Conservation (phyloP, 53 echinoderm and acorn worm species). For the Paelopatides confundens region DNA sequence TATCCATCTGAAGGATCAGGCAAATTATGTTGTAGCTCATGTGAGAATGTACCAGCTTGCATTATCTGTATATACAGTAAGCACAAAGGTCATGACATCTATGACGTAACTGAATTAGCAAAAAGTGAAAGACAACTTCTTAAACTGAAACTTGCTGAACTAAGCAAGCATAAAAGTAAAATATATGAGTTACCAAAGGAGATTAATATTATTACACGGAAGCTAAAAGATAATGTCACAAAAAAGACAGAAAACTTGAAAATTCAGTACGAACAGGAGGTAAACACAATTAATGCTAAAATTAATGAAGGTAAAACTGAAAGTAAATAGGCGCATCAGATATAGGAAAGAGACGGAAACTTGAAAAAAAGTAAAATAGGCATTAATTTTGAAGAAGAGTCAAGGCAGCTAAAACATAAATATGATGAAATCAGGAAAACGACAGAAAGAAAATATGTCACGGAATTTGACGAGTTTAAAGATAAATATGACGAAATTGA, state of each 20-base stretch:
- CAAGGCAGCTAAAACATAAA: not conserved
- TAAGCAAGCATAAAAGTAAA: not conserved
- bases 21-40: not conserved
- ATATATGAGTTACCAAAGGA: not conserved
- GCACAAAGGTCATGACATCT: constrained; percentile 14
- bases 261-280: not conserved
- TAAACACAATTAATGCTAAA: not conserved
- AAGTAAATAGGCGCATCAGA: not conserved
- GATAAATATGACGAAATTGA: not conserved
- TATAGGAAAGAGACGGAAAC: not conserved
- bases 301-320: not conserved
- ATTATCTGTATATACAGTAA: not conserved
- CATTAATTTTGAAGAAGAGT: not conserved
- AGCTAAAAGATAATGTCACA: not conserved
- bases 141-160: not conserved
- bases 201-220: not conserved
- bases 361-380: not conserved
- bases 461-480: not conserved
- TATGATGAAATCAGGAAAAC: not conserved
- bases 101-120: not conserved
- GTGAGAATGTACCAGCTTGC: not conserved
- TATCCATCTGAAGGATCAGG: not conserved
- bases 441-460: not conserved
- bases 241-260: not conserved
- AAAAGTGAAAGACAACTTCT: not conserved